Evolutionary conservation across 2,888 invertebrate species (phyloP).

Genomic region (Liodrosophila aerea): DNA sequence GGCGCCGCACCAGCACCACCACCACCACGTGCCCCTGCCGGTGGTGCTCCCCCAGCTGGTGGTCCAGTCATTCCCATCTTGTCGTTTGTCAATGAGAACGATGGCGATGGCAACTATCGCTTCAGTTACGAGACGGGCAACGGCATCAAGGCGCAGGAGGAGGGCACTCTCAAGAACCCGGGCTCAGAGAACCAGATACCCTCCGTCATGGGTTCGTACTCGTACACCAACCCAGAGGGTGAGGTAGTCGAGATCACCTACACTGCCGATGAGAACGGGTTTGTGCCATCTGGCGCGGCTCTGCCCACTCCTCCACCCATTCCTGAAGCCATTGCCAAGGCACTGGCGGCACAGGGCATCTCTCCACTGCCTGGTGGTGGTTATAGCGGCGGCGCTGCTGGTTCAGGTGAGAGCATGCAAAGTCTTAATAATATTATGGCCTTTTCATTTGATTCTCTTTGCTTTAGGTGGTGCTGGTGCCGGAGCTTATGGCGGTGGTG

Average conservation of each 20-base stretch:
- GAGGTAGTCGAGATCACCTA: slow-evolving; percentile 85
- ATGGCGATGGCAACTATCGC: slow-evolving; percentile 85
- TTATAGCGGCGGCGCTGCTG: slow-evolving; percentile 74
- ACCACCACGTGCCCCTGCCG: slow-evolving; percentile 48
- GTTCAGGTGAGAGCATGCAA: slow-evolving; percentile 34
- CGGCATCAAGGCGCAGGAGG: slow-evolving; percentile 86
- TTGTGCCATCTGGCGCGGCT: slow-evolving; percentile 85
- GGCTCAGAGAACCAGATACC: slow-evolving; percentile 84
- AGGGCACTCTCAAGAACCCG: slow-evolving; percentile 85
- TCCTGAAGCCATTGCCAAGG: slow-evolving; percentile 86
- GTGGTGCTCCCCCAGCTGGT: slow-evolving; percentile 64
- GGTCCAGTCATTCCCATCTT: slow-evolving; percentile 84
- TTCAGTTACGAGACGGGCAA: slow-evolving; percentile 86
- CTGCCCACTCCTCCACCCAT: slow-evolving; percentile 87
- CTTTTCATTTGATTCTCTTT: slow-evolving; percentile 20
- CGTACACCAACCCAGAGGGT: slow-evolving; percentile 87
- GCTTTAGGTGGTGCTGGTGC: slow-evolving; percentile 50
- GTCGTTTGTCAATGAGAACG: slow-evolving; percentile 85
- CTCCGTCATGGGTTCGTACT: slow-evolving; percentile 85
- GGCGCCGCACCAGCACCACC: slow-evolving; percentile 68
- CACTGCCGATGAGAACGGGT: slow-evolving; percentile 87
- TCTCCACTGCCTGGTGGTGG: slow-evolving; percentile 83
- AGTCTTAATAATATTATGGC: background rate
- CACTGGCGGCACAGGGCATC: slow-evolving; percentile 83
- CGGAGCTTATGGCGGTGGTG: slow-evolving; percentile 29